phyloP scores from a whole-genome alignment of 2,797 vertebrate species.

The Gastrophryne carolinensis region DNA sequence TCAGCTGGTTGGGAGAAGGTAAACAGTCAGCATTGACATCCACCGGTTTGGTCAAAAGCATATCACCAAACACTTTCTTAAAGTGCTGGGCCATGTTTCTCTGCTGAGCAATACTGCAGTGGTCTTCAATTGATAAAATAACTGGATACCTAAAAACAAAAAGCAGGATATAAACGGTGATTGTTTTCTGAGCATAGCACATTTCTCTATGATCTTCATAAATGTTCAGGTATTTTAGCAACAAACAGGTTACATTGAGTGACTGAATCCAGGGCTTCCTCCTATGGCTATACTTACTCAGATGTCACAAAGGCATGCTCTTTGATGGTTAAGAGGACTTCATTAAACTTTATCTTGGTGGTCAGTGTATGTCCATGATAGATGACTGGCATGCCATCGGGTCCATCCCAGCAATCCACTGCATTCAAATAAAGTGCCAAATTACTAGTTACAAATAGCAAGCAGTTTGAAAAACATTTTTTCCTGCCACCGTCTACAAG shows the following conservation, averaged over 20 bases:
- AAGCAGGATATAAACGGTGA: background rate
- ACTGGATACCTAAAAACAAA: constrained; percentile 79
- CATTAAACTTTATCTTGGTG: constrained; percentile 96
- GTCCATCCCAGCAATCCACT: constrained; percentile 99
- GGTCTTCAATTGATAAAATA: constrained; percentile 97
- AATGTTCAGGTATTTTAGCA: too few relatives aligned
- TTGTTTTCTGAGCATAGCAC: too few relatives aligned
- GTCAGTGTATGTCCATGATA: constrained; percentile 98
- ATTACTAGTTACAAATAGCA: too few relatives aligned
- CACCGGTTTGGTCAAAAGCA: constrained; percentile 92
- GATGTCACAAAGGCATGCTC: constrained; percentile 96
- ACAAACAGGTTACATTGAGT: too few relatives aligned
- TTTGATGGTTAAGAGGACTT: constrained; percentile 93
- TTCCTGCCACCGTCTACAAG: too few relatives aligned
- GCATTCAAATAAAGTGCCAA: constrained; percentile 55
- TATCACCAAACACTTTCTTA: constrained; percentile 94
- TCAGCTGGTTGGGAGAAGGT: constrained; percentile 94
- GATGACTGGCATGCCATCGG: constrained; percentile 96
- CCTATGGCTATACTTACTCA: constrained; percentile 93
- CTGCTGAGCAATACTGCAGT: constrained; percentile 98
- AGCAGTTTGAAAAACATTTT: too few relatives aligned
- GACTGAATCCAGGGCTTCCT: too few relatives aligned
- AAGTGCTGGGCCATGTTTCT: constrained; percentile 93
- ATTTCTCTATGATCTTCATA: too few relatives aligned
- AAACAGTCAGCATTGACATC: constrained; percentile 92